Evolutionary conservation across 2,888 invertebrate genomes (phyloP).

Genomic region (Argynnis bischoffii): DNA sequence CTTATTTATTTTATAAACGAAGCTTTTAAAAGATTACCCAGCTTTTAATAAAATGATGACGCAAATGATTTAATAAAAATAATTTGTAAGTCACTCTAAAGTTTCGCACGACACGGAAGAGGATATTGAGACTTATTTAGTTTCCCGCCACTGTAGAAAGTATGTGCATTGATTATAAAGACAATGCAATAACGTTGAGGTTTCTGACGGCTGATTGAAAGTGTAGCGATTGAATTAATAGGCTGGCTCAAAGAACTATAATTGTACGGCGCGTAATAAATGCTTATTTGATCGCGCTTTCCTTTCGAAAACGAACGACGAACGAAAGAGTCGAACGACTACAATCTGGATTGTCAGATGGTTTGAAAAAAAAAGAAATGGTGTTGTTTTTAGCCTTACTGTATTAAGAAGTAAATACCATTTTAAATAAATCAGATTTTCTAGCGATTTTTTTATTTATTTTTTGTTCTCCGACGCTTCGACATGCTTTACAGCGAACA

Average conservation of each 20-base stretch:
- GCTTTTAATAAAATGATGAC: slow-evolving; percentile 14
- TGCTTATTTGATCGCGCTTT: slow-evolving; percentile 25
- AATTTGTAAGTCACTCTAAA: slow-evolving; percentile 14
- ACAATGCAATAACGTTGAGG: slow-evolving; percentile 31
- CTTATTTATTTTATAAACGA: no score
- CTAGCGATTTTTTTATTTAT: not conserved
- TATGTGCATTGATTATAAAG: slow-evolving; percentile 25
- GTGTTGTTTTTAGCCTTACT: no score
- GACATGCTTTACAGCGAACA: not conserved
- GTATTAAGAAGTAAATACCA: no score
- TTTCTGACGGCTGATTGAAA: slow-evolving; percentile 31
- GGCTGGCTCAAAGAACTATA: slow-evolving; percentile 27
- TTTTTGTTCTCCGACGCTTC: not conserved
- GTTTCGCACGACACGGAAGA: slow-evolving; percentile 30
- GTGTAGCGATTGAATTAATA: slow-evolving; percentile 29
- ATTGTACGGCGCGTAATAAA: slow-evolving; percentile 30
- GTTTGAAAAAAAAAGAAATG: no score
- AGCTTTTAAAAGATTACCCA: not conserved
- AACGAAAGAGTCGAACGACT: no score
- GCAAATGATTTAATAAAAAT: slow-evolving; percentile 1
- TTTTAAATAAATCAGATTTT: no score
- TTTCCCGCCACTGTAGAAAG: slow-evolving; percentile 35
- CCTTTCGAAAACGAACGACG: slow-evolving; percentile 20
- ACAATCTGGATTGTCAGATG: no score
- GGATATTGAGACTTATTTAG: slow-evolving; percentile 23